phyloP scores from a whole-genome alignment of 2,888 invertebrate species.

The Amphimallon solstitiale region DNA sequence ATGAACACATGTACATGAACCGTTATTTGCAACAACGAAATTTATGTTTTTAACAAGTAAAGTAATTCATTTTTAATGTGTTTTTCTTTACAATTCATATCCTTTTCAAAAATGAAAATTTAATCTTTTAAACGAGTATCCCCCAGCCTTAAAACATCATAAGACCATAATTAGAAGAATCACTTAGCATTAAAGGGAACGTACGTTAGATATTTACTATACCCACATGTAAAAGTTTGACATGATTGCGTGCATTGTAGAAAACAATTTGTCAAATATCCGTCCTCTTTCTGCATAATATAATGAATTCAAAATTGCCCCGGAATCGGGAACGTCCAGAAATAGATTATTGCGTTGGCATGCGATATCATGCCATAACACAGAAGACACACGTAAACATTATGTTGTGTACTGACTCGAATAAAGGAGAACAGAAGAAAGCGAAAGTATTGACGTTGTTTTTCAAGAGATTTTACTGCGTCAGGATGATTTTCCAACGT shows the following conservation, averaged over 20 bases:
- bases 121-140: too few relatives aligned
- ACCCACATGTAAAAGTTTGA: not conserved
- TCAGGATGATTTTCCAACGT: not conserved
- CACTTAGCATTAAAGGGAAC: too few relatives aligned
- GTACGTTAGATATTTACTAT: too few relatives aligned
- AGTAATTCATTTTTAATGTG: too few relatives aligned
- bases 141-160: too few relatives aligned
- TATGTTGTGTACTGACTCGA: not conserved
- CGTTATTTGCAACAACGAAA: too few relatives aligned
- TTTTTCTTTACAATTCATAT: too few relatives aligned
- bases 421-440: not conserved
- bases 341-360: slow-evolving; percentile 3
- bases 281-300: not conserved
- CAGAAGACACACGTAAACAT: not conserved
- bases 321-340: not conserved
- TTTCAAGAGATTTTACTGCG: not conserved
- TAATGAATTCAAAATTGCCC: slow-evolving; percentile 14
- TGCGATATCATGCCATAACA: slow-evolving; percentile 11
- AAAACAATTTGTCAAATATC: slow-evolving; percentile 17
- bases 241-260: not conserved
- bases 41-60: too few relatives aligned
- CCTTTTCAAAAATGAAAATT: too few relatives aligned
- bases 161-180: too few relatives aligned
- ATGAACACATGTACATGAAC: too few relatives aligned
- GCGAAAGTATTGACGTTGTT: not conserved